Evolutionary conservation across 2,888 invertebrate genomes (phyloP), one percentile per base, ranked within the genome.

Genomic region (Amphipoea oculea): DNA sequence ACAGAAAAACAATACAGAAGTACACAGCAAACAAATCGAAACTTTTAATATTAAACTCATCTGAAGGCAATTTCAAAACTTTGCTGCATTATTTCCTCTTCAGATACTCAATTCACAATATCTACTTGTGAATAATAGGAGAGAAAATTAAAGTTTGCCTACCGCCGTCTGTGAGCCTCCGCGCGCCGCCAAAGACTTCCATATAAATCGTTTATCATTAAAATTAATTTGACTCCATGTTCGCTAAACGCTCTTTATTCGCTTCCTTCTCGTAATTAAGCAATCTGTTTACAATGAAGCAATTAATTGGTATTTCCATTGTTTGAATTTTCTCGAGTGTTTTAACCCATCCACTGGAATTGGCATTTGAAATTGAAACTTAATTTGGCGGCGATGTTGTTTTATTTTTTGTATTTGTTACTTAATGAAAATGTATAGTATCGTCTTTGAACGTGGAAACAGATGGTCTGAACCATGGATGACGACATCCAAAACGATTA

Each of bases 261-360:
- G 95, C 95, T 96, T 94, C 94, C 93, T 94, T 94, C 94, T 92
- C 95, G 95, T 96, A 96, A 97, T 96, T 96, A 96, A 96, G 96
- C 96, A 96, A 96, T 96, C 96, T 96, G 96, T 96, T 96, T 95
- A 96, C 96, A 96, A 95, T 95, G 94, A 94, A 94, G 94, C 95
- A 95, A 95, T 96, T 96, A 96, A 96, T 96, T 96, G 95, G 94
- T 94, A 94, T 94, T 96, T 94, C 87, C 92, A 94, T 94, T 95
- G 94, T 95, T 93, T 89, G 92, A 93, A 93, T 93, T 93, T 91
- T 90, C 92, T 91, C 88, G 89, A 89, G 90, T 92, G 92, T 94
- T 95, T 94, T 93, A 94, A 94, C 94, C 93, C 91, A 88, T 90
- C 89, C 88, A 90, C 89, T 91, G 85, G 86, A 88, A 87, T 89